Evolutionary conservation across 2,888 invertebrate species (phyloP), one percentile per base, ranked within the genome.

Genomic region (Watsonalla binaria): DNA sequence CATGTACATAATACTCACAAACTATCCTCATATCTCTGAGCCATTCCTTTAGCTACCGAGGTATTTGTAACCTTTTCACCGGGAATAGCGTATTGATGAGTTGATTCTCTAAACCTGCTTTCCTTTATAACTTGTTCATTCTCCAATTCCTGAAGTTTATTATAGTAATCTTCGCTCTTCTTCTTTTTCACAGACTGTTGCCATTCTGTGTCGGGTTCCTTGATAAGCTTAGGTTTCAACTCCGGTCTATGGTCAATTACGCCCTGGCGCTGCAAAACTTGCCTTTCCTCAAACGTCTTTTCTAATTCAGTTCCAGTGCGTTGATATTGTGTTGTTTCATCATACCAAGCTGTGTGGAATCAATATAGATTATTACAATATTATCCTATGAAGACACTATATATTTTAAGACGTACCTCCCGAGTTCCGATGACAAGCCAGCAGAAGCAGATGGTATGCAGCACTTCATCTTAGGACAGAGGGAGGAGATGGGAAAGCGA

Each of bases 241-340:
- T 92, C 92, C 64, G 92, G 93, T 72, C 93, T 93, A 58, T 94
- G 92, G 55, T 92, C 92, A 62, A 93, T 92, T 51, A 92, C 93
- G 46, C 91, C 92, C 70, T 93, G 93, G 66, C 96, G 94, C 64
- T 94, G 93, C 70, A 94, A 85, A 50, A 92, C 92, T 73, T 94
- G 94, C 63, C 96, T 94, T 82, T 97, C 97, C 76, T 97, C 97
- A 80, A 97, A 97, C 50, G 96, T 94, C 82, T 95, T 94, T 81
- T 96, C 96, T 71, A 97, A 91, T 86, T 98, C 97, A 54, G 95
- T 96, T 70, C 95, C 96, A 81, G 93, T 91, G 64, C 97, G 94
- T 86, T 97, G 97, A 86, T 96, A 97, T 80, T 94, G 94, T 65
- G 95, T 92, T 79, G 96, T 93, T 82, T 96, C 97, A 91, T 98